These are phyloP conservation scores for Eucera pruinosa DNA, from an alignment of 2,888 invertebrate genomes.

Conservation along the genomic window DNA sequence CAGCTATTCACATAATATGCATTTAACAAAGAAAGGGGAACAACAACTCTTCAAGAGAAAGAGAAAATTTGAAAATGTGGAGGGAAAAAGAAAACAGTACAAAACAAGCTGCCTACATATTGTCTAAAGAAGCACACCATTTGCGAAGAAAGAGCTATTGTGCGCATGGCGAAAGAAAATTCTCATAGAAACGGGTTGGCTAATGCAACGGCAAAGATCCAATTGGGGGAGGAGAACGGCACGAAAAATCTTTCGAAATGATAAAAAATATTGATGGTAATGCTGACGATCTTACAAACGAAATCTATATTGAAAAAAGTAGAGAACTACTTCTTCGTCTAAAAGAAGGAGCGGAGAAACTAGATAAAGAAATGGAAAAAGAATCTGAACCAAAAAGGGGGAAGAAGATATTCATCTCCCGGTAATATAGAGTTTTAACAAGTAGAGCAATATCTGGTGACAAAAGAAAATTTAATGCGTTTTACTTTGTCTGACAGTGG, in stretches of 20 bases:
- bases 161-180: constrained; percentile 17
- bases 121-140: constrained; percentile 25
- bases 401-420: not conserved
- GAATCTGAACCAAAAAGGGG: too few relatives aligned
- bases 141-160: constrained; percentile 25
- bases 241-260: constrained; percentile 18
- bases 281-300: constrained; percentile 19
- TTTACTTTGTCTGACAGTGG: not conserved
- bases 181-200: constrained; percentile 11
- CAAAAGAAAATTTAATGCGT: constrained; percentile 1
- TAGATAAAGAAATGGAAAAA: not conserved
- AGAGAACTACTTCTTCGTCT: not conserved
- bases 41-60: not conserved
- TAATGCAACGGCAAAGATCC: constrained; percentile 34
- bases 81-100: not conserved
- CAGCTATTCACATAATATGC: not conserved
- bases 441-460: not conserved
- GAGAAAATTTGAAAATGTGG: not conserved
- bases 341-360: not conserved
- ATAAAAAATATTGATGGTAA: constrained; percentile 5
- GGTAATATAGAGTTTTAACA: not conserved
- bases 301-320: not conserved
- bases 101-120: constrained; percentile 14
- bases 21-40: not conserved
- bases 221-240: constrained; percentile 12